Evolutionary conservation across 2,797 vertebrate genomes (phyloP).

Genomic region (Dermochelys coriacea): DNA sequence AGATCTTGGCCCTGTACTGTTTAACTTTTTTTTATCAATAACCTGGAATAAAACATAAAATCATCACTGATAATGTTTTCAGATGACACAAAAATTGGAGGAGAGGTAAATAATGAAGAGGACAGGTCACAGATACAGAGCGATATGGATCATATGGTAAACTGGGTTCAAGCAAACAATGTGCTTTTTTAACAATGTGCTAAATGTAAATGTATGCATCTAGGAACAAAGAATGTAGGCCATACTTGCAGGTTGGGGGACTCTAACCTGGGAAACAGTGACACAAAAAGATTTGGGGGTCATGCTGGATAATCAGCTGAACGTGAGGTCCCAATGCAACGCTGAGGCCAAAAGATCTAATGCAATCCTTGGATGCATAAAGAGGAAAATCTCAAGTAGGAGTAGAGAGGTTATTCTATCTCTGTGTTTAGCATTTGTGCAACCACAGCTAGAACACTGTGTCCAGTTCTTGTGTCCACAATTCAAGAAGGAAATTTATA

Average conservation of each 20-base stretch:
- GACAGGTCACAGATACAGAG: neutral
- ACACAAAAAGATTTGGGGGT: neutral
- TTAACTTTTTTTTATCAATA: neutral
- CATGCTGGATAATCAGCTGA: neutral
- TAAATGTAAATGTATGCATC: neutral
- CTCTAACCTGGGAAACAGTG: neutral
- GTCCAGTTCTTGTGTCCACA: neutral
- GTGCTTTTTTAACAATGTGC: neutral
- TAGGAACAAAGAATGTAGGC: neutral
- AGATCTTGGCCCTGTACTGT: neutral
- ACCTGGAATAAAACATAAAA: neutral
- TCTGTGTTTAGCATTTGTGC: neutral
- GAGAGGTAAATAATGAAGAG: neutral
- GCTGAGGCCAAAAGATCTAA: neutral
- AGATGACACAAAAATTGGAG: neutral
- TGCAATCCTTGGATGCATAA: neutral
- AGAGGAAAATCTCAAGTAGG: neutral
- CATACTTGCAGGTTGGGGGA: neutral
- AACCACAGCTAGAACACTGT: neutral
- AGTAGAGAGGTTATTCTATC: neutral
- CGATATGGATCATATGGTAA: neutral
- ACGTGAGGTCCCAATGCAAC: neutral
- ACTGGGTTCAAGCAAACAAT: neutral
- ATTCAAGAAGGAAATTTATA: neutral
- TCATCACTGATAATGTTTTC: neutral